Evolutionary conservation across 2,888 invertebrate species (phyloP).

Genomic region (Drosophila algonquin): DNA sequence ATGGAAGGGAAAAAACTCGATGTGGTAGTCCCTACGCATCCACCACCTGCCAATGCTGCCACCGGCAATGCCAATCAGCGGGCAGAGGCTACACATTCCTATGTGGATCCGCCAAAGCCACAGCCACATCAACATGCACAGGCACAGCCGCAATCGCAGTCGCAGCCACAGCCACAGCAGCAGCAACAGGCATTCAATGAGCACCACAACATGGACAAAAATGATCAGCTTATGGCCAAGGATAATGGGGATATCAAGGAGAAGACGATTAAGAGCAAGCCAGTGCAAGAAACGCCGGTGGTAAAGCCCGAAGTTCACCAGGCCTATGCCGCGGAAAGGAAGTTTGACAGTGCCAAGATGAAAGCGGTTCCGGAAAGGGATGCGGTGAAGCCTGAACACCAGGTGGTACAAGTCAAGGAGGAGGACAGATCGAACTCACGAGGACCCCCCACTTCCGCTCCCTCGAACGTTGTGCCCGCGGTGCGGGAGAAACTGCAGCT

Average conservation of each 20-base stretch:
- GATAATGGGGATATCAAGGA: conserved; percentile 43
- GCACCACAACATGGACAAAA: conserved; percentile 17
- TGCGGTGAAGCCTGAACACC: conserved; percentile 38
- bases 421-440: conserved; percentile 69
- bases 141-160: neutral
- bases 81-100: neutral
- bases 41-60: neutral
- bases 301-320: conserved; percentile 37
- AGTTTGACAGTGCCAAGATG: conserved; percentile 45
- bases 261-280: conserved; percentile 52
- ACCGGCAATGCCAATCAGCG: conserved; percentile 1
- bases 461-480: conserved; percentile 26
- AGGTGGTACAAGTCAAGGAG: conserved; percentile 76
- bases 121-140: neutral
- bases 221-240: conserved; percentile 3
- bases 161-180: neutral
- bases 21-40: neutral
- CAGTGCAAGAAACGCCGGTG: conserved; percentile 25
- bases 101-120: neutral
- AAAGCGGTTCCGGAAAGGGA: conserved; percentile 51
- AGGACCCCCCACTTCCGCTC: conserved; percentile 24
- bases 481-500: conserved; percentile 73
- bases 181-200: conserved; percentile 2
- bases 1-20: conserved; percentile 20
- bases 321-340: conserved; percentile 42